Evolutionary conservation across 2,797 vertebrate species (phyloP).

Genomic region (Enteromius viviparus): DNA sequence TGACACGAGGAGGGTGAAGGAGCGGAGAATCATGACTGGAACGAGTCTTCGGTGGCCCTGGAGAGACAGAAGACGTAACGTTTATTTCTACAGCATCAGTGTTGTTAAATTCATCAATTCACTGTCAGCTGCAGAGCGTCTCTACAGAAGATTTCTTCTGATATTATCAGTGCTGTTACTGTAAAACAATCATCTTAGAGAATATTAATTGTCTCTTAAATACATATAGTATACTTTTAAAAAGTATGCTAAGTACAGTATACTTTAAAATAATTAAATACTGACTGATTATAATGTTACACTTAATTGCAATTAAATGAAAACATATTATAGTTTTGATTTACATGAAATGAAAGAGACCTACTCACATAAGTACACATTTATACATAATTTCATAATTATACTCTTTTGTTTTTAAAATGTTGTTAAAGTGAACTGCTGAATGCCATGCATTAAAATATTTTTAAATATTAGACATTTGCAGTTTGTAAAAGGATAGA

Average conservation of each 20-base stretch:
- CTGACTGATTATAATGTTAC: neutral
- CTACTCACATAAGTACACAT: neutral
- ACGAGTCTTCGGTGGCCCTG: neutral
- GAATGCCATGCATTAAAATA: neutral
- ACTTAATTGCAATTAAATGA: neutral
- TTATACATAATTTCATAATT: neutral
- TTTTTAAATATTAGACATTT: too few relatives aligned
- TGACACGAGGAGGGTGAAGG: constrained; percentile 55
- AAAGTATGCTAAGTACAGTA: neutral
- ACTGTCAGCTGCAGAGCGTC: neutral
- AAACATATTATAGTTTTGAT: neutral
- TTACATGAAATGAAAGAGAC: neutral
- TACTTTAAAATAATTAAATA: neutral
- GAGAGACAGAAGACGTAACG: neutral
- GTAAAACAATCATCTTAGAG: neutral
- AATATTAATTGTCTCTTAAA: neutral
- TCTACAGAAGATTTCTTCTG: neutral
- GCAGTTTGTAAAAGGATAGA: too few relatives aligned
- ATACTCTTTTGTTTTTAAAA: neutral
- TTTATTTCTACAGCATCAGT: neutral
- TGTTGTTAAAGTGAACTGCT: neutral
- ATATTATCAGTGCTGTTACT: neutral
- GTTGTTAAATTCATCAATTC: neutral
- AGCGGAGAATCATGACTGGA: constrained; percentile 40
- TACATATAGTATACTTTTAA: neutral